These are phyloP conservation scores for Rallus limicola DNA, from an alignment of 2,113 vertebrate genomes.

Conservation along the genomic window DNA sequence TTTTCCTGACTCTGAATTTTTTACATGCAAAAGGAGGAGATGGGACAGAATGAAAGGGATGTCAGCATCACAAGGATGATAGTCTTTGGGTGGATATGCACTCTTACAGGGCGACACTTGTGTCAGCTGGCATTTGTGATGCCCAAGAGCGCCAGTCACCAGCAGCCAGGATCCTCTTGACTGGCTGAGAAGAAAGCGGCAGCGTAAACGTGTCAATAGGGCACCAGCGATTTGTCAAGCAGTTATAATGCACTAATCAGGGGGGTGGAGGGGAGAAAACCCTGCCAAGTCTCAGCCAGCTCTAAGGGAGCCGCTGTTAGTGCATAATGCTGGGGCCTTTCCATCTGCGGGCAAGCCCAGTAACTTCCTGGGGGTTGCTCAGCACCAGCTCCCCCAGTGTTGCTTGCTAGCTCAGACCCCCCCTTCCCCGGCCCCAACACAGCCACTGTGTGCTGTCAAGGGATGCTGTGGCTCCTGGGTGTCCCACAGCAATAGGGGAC, in stretches of 20 bases:
- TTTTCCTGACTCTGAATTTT: background rate
- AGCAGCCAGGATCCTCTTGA: constrained; percentile 1
- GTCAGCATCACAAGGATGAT: background rate
- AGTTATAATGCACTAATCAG: constrained; percentile 14
- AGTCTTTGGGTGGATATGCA: background rate
- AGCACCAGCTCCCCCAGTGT: background rate
- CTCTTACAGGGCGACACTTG: background rate
- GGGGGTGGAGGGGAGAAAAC: constrained; percentile 1
- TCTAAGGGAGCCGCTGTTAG: background rate
- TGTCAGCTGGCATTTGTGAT: background rate
- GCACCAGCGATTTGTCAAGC: constrained; percentile 41
- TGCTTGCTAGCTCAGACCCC: background rate
- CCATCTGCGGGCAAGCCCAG: background rate
- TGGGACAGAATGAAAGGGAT: background rate
- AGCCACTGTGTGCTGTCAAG: rapidly evolving
- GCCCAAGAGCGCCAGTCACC: background rate
- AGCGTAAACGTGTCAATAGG: constrained; percentile 17
- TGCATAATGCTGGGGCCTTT: background rate
- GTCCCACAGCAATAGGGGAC: background rate
- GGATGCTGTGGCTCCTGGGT: background rate
- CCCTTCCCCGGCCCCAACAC: too few relatives aligned
- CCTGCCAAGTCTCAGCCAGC: background rate
- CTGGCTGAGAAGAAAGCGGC: background rate
- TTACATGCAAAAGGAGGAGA: background rate
- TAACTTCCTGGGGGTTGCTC: background rate